Base-by-base conservation (phyloP, 2,113 vertebrate genomes). In the Nothobranchius furzeri region DNA sequence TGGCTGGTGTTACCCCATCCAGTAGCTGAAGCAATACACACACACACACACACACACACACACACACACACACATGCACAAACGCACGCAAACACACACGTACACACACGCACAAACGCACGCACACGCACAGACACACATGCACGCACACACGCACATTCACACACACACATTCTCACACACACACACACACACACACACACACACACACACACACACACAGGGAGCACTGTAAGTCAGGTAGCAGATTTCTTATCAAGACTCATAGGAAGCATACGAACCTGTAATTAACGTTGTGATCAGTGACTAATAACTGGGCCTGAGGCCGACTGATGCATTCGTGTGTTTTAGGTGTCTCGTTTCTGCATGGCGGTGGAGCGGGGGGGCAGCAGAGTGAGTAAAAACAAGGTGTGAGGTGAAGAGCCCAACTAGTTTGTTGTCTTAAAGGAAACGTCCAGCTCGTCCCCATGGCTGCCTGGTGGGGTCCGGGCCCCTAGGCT, bases 11-110 rank as follows among this genome's bases (percentile, higher is more conserved):
- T 89, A 89, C 88, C 91, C 90, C 82, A 66, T 84, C 87, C 70
- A 82, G 82, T 90, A 87, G 85, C 92, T 83, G 73, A 69, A 83
- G 90, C 76, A 90, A 88, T 79, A 92, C 85, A 68, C 82, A 47
- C 12, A 81, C 85, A 87, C 65, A 84, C 86, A 86, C 55, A 48
- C 64, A 81, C 60, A 54, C 70, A 40, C 30, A 3, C 30, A 30
- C 30, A 47, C 46, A 82, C 46, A 82, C 85, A 87, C 65, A 84
- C 86, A 86, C 55, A 48, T 63, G 81, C 60, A 55, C 70, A 40
- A 45, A 87, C 4, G 13, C 46, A 82, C 85, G 86, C 65, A 84
- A 85, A 86, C 55, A 48, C 64, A 81, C 60, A 55, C 70, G 13
- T 4, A 81, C 85, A 87, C 65, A 84, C 86, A 40, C 30, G 1